Evolutionary conservation across 2,888 invertebrate species (phyloP).

Genomic region (Ennomos erosarius): DNA sequence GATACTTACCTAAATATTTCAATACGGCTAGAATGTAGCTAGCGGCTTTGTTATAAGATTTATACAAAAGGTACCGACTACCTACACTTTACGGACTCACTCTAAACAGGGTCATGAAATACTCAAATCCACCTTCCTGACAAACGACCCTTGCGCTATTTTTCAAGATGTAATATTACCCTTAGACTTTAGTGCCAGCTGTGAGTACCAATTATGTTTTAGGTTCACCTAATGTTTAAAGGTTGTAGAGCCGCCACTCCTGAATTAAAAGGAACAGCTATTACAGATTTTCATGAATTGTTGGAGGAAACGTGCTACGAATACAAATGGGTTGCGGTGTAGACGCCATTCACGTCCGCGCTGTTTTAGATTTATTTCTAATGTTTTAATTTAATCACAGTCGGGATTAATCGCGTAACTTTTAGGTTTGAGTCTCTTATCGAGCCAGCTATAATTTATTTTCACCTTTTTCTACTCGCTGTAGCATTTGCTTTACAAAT

Average conservation of each 20-base stretch:
- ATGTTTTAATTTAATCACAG: too few relatives aligned
- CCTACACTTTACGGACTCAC: too few relatives aligned
- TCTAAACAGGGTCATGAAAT: not conserved
- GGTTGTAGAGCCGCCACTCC: slow-evolving; percentile 16
- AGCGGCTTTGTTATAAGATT: too few relatives aligned
- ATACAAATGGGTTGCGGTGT: slow-evolving; percentile 34
- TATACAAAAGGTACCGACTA: too few relatives aligned
- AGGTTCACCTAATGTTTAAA: slow-evolving; percentile 28
- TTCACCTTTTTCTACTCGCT: too few relatives aligned
- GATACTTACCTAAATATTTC: too few relatives aligned
- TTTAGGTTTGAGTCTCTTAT: too few relatives aligned
- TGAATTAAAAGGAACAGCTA: slow-evolving; percentile 40
- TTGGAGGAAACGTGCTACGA: slow-evolving; percentile 38
- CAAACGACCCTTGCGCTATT: slow-evolving; percentile 7
- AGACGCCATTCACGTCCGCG: not conserved
- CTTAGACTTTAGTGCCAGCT: slow-evolving; percentile 27
- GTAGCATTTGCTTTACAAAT: too few relatives aligned
- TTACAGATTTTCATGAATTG: slow-evolving; percentile 46
- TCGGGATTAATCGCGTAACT: too few relatives aligned
- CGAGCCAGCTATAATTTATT: too few relatives aligned
- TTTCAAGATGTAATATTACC: slow-evolving; percentile 21
- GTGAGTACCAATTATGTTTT: slow-evolving; percentile 28
- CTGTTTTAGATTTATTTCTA: too few relatives aligned
- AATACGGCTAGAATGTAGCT: too few relatives aligned
- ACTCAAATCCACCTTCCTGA: slow-evolving; percentile 4